Evolutionary conservation across 2,888 invertebrate genomes (phyloP).

Genomic region (Pristionchus entomophagus): DNA sequence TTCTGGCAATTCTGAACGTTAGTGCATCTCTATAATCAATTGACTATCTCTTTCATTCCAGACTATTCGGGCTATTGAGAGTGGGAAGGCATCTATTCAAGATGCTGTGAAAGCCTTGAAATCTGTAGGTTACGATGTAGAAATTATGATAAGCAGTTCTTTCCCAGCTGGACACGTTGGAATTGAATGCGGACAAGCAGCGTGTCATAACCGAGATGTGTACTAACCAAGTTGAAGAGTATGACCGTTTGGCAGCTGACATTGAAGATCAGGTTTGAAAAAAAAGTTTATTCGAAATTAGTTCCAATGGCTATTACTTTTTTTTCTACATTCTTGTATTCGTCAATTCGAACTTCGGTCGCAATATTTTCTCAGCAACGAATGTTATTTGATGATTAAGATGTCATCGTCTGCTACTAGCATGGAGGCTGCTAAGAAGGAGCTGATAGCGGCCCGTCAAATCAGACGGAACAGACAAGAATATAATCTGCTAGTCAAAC

Average conservation of each 20-base stretch:
- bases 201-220: constrained; percentile 55
- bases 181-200: constrained; percentile 65
- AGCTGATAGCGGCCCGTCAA: constrained; percentile 58
- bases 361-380: no score
- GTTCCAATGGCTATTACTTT: no score
- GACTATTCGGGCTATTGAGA: background rate
- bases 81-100: constrained; percentile 9
- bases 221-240: constrained; percentile 54
- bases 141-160: background rate
- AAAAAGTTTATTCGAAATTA: no score
- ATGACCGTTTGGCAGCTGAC: constrained; percentile 53
- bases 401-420: constrained; percentile 44
- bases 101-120: constrained; percentile 58
- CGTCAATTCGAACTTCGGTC: no score
- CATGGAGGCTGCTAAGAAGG: constrained; percentile 68
- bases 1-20: constrained; percentile 55
- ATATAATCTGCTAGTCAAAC: constrained; percentile 66
- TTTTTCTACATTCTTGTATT: no score
- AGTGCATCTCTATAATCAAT: background rate
- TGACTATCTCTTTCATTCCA: background rate
- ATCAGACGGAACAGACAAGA: constrained; percentile 69
- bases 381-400: background rate
- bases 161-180: constrained; percentile 61
- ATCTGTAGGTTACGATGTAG: constrained; percentile 48
- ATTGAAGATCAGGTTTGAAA: constrained; percentile 57